A percentile compares a stretch with the other conserved stretches of the same genome.
Conservation (phyloP, 2,113 vertebrate species). For the Chascanopsetta lugubris region DNA sequence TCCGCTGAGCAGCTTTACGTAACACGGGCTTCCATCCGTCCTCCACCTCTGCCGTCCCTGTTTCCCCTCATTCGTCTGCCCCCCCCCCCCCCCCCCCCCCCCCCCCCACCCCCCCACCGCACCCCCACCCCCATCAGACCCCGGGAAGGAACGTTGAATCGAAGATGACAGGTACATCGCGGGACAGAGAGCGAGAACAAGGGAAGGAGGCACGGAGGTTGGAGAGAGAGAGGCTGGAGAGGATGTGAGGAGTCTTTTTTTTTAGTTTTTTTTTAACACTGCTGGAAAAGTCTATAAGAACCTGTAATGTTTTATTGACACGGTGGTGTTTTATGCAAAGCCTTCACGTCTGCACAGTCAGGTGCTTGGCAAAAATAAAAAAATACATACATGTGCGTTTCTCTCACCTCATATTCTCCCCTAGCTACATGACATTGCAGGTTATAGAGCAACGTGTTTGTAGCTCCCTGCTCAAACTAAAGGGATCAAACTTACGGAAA, state of each 20-base stretch:
- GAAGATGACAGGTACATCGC: constrained; percentile 51
- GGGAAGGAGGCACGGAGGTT: constrained; percentile 11
- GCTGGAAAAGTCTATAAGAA: constrained; percentile 19
- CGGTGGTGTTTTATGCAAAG: constrained; percentile 54
- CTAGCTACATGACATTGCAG: too few relatives aligned
- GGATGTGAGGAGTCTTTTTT: constrained; percentile 27
- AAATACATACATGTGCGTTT: background rate
- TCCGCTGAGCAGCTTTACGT: constrained; percentile 25
- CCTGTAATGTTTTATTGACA: constrained; percentile 49
- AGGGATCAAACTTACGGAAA: background rate
- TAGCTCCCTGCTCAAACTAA: background rate
- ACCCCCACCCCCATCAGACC: constrained; percentile 31
- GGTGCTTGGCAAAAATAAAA: background rate
- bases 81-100: constrained; percentile 17
- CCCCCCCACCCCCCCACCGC: constrained; percentile 10
- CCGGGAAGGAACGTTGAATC: constrained; percentile 37
- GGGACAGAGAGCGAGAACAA: constrained; percentile 33
- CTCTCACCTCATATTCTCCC: background rate
- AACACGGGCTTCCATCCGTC: constrained; percentile 33
- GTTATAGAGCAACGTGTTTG: too few relatives aligned
- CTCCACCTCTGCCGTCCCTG: background rate
- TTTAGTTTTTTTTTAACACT: constrained; percentile 21
- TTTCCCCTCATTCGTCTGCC: constrained; percentile 16
- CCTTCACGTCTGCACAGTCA: constrained; percentile 37
- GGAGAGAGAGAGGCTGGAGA: constrained; percentile 2